phyloP scores from a whole-genome alignment of 2,888 invertebrate species.

The Nephrotoma appendiculata region DNA sequence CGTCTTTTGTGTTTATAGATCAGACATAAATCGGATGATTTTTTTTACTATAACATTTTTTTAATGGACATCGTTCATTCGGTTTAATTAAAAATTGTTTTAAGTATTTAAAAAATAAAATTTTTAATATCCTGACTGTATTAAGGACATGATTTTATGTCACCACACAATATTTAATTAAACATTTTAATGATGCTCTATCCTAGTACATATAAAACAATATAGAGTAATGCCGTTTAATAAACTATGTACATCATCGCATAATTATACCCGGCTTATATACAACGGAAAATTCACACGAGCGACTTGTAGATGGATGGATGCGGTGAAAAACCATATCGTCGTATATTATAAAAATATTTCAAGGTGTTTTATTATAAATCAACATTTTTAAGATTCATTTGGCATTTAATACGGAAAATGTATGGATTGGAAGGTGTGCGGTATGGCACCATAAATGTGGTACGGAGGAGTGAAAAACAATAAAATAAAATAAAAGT shows the following conservation, averaged over 20 bases:
- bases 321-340: not conserved
- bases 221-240: not conserved
- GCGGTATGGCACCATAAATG: too few relatives aligned
- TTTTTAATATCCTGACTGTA: not conserved
- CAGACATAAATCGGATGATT: not conserved
- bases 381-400: not conserved
- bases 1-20: not conserved
- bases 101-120: not conserved
- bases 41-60: not conserved
- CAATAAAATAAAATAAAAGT: too few relatives aligned
- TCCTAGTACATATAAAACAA: not conserved
- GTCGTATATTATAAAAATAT: not conserved
- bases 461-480: too few relatives aligned
- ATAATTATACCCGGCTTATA: too few relatives aligned
- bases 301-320: not conserved
- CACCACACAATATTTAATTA: not conserved
- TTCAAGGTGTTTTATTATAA: not conserved
- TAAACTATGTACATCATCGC: not conserved
- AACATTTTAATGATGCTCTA: not conserved
- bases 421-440: not conserved
- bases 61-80: not conserved
- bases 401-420: not conserved
- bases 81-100: not conserved
- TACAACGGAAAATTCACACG: not conserved
- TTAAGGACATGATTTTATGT: not conserved